Evolutionary conservation across 2,797 vertebrate species (phyloP).

Genomic region (Yasuhikotakia modesta): DNA sequence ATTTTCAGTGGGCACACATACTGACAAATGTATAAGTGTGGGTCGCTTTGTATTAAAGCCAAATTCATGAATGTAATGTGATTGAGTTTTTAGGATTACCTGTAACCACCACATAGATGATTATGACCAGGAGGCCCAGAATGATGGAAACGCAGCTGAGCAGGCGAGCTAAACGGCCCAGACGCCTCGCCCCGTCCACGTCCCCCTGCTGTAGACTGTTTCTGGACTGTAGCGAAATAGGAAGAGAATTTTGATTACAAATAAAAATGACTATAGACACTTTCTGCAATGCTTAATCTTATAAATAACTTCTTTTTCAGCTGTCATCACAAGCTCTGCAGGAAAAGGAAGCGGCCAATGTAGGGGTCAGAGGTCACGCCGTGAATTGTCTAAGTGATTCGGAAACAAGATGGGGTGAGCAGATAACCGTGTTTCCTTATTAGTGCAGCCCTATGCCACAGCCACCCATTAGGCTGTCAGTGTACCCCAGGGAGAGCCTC

Average conservation of each 20-base stretch:
- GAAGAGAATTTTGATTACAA: constrained; percentile 40
- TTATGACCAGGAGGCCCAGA: constrained; percentile 86
- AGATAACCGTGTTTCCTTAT: constrained; percentile 48
- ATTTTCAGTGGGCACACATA: no score
- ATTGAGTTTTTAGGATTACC: constrained; percentile 70
- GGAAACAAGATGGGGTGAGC: constrained; percentile 12
- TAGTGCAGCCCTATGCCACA: constrained; percentile 57
- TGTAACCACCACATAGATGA: constrained; percentile 80
- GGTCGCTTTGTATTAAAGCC: no score
- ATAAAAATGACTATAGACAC: neutral
- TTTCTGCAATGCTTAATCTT: neutral
- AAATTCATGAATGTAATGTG: neutral
- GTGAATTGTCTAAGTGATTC: constrained; percentile 9
- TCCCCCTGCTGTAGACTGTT: constrained; percentile 93
- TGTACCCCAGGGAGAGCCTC: constrained; percentile 53
- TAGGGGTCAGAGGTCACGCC: constrained; percentile 5
- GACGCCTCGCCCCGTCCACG: constrained; percentile 86
- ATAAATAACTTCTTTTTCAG: neutral
- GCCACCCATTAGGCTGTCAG: constrained; percentile 55
- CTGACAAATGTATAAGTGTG: no score
- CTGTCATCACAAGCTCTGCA: neutral
- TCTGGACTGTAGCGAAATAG: constrained; percentile 82
- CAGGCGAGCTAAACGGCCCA: constrained; percentile 90
- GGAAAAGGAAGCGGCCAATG: neutral
- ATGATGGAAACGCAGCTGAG: constrained; percentile 90